Conservation (phyloP, 2,113 vertebrate species). For the Alosa alosa region DNA sequence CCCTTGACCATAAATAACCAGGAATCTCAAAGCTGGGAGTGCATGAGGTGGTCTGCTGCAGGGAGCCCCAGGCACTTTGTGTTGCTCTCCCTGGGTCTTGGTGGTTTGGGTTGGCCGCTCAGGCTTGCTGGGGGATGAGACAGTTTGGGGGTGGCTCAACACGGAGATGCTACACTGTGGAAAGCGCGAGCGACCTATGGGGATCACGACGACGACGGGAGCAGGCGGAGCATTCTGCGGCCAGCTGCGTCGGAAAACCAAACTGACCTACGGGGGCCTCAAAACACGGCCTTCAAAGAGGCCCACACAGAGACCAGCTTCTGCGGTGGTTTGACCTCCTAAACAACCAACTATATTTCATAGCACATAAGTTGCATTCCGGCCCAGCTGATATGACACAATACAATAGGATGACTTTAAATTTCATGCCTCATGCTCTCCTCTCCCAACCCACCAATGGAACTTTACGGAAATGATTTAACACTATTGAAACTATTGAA, state of each 20-base stretch:
- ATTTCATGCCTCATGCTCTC: background rate
- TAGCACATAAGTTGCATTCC: background rate
- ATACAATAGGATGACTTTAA: background rate
- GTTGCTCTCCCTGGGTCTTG: background rate
- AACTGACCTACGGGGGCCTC: background rate
- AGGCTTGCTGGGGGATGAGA: background rate
- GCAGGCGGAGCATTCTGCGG: background rate
- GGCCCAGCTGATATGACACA: background rate
- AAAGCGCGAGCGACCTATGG: background rate
- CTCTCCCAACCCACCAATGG: background rate
- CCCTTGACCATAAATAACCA: conserved; percentile 67
- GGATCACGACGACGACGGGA: background rate
- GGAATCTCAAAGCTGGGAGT: conserved; percentile 58
- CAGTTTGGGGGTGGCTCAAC: background rate
- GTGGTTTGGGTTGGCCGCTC: background rate
- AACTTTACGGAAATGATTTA: background rate
- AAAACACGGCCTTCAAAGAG: conserved; percentile 3
- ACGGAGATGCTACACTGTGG: background rate
- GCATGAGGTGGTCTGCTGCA: conserved; percentile 67
- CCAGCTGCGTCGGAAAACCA: conserved; percentile 1
- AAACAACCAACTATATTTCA: conserved; percentile 8
- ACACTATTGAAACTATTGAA: background rate
- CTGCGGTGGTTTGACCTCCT: conserved; percentile 1
- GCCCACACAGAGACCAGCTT: background rate
- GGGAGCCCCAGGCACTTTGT: conserved; percentile 32